Evolutionary conservation across 2,888 invertebrate species (phyloP).

Genomic region (Rotaria magnacalcarata): DNA sequence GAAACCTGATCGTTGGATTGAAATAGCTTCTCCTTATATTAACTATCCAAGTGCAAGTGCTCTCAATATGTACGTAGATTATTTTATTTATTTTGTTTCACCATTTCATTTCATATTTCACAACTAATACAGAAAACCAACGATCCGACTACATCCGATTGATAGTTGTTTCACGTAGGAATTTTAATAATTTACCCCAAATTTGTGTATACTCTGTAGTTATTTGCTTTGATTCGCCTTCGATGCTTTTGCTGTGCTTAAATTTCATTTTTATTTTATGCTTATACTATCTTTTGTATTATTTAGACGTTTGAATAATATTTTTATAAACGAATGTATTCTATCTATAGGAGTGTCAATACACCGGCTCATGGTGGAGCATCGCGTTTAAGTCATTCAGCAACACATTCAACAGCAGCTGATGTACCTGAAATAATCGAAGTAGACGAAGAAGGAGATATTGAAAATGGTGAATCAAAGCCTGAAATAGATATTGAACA

Average conservation of each 20-base stretch:
- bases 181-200: not conserved
- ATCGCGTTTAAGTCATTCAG: conserved; percentile 5
- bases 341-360: not conserved
- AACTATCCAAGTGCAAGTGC: conserved; percentile 50
- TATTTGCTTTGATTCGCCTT: not conserved
- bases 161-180: not conserved
- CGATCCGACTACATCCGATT: not conserved
- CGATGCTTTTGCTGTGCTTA: not conserved
- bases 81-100: not conserved
- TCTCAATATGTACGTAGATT: not conserved
- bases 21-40: conserved; percentile 57
- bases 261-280: not conserved
- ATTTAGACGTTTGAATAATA: too few species aligned
- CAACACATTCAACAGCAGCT: not conserved
- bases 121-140: not conserved
- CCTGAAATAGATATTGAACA: not conserved
- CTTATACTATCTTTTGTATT: not conserved
- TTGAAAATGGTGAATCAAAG: not conserved
- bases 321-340: too few species aligned
- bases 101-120: not conserved
- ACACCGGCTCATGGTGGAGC: not conserved
- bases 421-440: not conserved
- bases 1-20: conserved; percentile 56
- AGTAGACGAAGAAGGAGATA: not conserved
- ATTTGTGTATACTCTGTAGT: too few species aligned